phyloP scores from a whole-genome alignment of 2,888 invertebrate species.

The Mythimna impura region DNA sequence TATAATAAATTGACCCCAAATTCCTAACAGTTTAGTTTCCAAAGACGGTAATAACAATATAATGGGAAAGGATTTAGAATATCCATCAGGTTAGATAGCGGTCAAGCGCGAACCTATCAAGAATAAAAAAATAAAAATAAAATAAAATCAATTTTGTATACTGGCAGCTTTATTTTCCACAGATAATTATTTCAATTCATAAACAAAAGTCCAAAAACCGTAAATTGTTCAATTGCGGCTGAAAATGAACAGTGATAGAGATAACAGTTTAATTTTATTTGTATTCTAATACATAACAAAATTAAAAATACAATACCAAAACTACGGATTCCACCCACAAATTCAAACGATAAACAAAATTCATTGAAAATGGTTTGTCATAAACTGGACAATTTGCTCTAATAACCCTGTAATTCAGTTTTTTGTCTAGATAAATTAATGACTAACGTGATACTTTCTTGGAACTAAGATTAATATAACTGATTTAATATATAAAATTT shows the following conservation, averaged over 20 bases:
- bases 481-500: not conserved
- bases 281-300: not conserved
- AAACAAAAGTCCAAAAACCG: constrained; percentile 18
- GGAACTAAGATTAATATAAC: not conserved
- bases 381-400: not conserved
- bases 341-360: not conserved
- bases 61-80: not conserved
- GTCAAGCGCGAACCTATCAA: too few species aligned
- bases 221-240: not conserved
- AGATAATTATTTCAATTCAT: not conserved
- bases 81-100: too few species aligned
- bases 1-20: too few species aligned
- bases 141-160: not conserved
- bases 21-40: too few species aligned
- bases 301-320: too few species aligned
- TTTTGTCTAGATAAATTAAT: not conserved
- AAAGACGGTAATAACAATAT: too few species aligned
- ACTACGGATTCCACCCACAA: not conserved
- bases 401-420: not conserved
- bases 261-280: not conserved
- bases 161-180: constrained; percentile 20
- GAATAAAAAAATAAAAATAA: not conserved
- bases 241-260: not conserved
- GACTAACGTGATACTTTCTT: not conserved
- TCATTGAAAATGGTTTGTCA: not conserved